These are phyloP conservation scores for Myripristis murdjan DNA, from an alignment of 2,797 vertebrate species.

Conservation along the genomic window DNA sequence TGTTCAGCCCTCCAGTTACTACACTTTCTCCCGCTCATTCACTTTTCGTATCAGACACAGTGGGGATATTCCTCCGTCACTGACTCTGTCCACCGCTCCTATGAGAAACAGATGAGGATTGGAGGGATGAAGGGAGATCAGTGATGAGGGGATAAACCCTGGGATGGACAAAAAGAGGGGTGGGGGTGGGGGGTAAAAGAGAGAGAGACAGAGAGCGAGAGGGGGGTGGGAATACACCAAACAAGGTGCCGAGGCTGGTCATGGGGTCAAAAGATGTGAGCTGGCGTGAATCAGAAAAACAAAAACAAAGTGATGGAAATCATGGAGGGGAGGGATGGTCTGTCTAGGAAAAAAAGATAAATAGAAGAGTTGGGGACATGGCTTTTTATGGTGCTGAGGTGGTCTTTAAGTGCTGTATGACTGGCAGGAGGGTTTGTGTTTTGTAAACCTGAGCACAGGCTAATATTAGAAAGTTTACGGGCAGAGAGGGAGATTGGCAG, in stretches of 20 bases:
- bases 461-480: slow-evolving; percentile 77
- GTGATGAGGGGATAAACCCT: slow-evolving; percentile 86
- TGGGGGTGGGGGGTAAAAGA: slow-evolving; percentile 41
- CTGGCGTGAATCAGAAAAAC: slow-evolving; percentile 63
- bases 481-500: slow-evolving; percentile 35
- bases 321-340: slow-evolving; percentile 63
- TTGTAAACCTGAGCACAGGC: slow-evolving; percentile 77
- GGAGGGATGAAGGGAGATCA: slow-evolving; percentile 89
- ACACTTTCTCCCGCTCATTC: slow-evolving; percentile 66
- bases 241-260: slow-evolving; percentile 74
- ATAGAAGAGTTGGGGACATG: slow-evolving; percentile 69
- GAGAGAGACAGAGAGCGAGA: slow-evolving; percentile 53
- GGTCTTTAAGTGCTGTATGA: slow-evolving; percentile 57
- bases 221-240: slow-evolving; percentile 60
- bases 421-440: slow-evolving; percentile 70
- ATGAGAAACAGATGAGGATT: slow-evolving; percentile 87
- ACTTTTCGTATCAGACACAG: slow-evolving; percentile 67
- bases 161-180: slow-evolving; percentile 76
- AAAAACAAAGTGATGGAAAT: slow-evolving; percentile 73
- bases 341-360: slow-evolving; percentile 44
- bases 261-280: slow-evolving; percentile 68
- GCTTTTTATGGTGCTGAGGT: slow-evolving; percentile 83
- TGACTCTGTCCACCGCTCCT: slow-evolving; percentile 73
- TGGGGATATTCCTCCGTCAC: slow-evolving; percentile 59
- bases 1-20: slow-evolving; percentile 49